These are phyloP conservation scores for Phrynocephalus forsythii DNA, from an alignment of 2,797 vertebrate species.

Conservation along the genomic window DNA sequence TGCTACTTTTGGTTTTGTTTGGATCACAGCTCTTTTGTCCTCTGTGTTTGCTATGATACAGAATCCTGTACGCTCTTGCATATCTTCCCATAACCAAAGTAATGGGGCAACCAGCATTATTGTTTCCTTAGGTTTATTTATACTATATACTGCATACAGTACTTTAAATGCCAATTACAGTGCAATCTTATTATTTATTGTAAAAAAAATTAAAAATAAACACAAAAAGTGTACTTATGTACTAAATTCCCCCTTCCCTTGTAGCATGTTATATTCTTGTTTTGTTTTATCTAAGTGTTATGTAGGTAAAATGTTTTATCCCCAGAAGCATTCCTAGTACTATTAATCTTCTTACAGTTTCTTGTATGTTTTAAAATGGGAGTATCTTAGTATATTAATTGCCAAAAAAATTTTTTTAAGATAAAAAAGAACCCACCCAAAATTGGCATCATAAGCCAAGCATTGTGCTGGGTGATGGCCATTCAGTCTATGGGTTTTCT, in stretches of 20 bases:
- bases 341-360: conserved; percentile 90
- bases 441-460: conserved; percentile 3
- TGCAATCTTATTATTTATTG: conserved; percentile 99
- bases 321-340: conserved; percentile 93
- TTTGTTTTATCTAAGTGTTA: conserved; percentile 86
- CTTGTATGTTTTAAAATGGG: conserved; percentile 85
- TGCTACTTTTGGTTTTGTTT: conserved; percentile 78
- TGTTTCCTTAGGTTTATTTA: conserved; percentile 97
- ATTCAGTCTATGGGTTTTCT: conserved; percentile 7
- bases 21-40: conserved; percentile 79
- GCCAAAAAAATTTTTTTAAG: conserved; percentile 79
- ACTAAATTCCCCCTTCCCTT: conserved; percentile 88
- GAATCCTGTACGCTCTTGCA: conserved; percentile 88
- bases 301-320: conserved; percentile 91
- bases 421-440: conserved; percentile 33
- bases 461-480: background rate
- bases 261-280: conserved; percentile 91
- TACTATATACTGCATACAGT: conserved; percentile 99
- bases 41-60: conserved; percentile 85
- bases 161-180: conserved; percentile 99
- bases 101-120: conserved; percentile 94
- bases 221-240: conserved; percentile 93
- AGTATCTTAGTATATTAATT: conserved; percentile 88
- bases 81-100: conserved; percentile 97
- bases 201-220: conserved; percentile 86